These are phyloP conservation scores for Archips xylosteana DNA, from an alignment of 2,888 invertebrate species.

Conservation along the genomic window DNA sequence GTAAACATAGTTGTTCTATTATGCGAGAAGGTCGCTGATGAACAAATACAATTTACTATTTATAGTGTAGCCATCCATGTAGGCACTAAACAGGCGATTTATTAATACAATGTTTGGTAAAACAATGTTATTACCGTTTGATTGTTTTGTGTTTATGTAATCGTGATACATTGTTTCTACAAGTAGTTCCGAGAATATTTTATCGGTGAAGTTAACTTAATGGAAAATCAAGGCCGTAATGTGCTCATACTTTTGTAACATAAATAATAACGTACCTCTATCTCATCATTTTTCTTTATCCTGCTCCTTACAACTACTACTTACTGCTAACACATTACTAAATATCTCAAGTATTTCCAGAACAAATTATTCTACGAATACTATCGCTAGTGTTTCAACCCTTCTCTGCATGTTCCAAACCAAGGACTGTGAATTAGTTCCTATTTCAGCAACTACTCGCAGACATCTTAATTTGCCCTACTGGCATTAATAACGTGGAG, in stretches of 20 bases:
- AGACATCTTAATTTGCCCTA: constrained; percentile 32
- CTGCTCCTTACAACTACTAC: no score
- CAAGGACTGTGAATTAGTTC: constrained; percentile 19
- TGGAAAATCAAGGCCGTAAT: neutral
- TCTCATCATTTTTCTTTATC: neutral
- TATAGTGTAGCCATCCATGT: constrained; percentile 5
- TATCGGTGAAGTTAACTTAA: neutral
- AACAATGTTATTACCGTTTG: constrained; percentile 24
- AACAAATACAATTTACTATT: constrained; percentile 48
- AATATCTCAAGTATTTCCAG: neutral
- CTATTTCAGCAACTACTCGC: constrained; percentile 23
- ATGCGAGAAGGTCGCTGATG: constrained; percentile 62
- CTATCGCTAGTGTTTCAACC: neutral
- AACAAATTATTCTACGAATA: neutral
- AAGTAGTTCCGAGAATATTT: neutral
- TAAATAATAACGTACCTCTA: no score
- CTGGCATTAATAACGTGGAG: constrained; percentile 42
- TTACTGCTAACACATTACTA: neutral
- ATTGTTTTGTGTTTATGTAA: constrained; percentile 8
- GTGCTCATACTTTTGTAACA: neutral
- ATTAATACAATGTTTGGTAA: constrained; percentile 30
- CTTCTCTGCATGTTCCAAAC: constrained; percentile 32
- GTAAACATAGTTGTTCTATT: constrained; percentile 59
- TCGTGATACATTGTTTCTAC: constrained; percentile 8
- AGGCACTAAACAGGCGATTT: constrained; percentile 18